Conservation (phyloP, 2,797 vertebrate genomes). For the Cygnus olor region DNA sequence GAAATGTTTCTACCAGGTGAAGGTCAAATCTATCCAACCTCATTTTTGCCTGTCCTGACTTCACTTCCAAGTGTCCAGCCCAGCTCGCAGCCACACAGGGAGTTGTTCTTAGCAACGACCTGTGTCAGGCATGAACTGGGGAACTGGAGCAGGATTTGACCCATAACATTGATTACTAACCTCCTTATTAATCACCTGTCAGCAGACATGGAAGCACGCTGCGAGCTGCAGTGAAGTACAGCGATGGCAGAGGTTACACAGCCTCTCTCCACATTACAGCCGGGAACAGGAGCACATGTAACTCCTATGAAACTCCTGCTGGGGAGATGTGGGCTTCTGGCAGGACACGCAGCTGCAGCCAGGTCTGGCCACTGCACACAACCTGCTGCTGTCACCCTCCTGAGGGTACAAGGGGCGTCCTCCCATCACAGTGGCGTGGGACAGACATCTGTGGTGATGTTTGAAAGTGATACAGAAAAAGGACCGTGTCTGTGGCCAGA, state of each 20-base stretch:
- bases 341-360: not conserved
- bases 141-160: not conserved
- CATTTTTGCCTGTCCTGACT: not conserved
- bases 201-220: not conserved
- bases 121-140: not conserved
- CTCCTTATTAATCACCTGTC: conserved; percentile 46
- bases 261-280: conserved; percentile 11
- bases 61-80: not conserved
- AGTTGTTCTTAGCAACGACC: not conserved
- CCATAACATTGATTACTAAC: conserved; percentile 1
- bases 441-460: not conserved
- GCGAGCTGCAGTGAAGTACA: rapidly evolving
- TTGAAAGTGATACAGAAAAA: not conserved
- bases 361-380: not conserved
- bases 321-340: not conserved
- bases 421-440: rapidly evolving
- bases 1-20: not conserved
- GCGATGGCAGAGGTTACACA: not conserved
- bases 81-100: not conserved
- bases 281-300: not conserved
- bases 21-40: not conserved
- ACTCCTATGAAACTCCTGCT: not conserved
- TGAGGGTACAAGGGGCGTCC: rapidly evolving
- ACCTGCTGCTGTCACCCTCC: not conserved
- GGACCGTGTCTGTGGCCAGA: not conserved